A percentile compares a stretch with the other conserved stretches of the same genome.
phyloP scores from a whole-genome alignment of 2,797 vertebrate species.

The Coccyzus lansbergi region DNA sequence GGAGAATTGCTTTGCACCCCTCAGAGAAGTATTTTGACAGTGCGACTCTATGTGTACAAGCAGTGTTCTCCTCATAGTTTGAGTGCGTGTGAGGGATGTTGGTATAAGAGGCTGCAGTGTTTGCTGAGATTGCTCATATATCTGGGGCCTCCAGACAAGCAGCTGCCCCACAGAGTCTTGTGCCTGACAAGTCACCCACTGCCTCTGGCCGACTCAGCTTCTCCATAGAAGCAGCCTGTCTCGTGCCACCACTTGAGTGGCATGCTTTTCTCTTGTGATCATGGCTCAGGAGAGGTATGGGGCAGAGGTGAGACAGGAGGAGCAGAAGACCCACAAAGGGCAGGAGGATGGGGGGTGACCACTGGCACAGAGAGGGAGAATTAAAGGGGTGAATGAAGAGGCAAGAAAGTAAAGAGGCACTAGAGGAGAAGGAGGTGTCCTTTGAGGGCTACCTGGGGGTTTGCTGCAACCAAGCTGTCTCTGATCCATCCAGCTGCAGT shows the following conservation, averaged over 20 bases:
- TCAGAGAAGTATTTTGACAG: background rate
- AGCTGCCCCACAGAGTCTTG: background rate
- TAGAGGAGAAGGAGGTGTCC: background rate
- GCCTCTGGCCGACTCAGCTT: accelerated
- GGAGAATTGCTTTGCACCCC: background rate
- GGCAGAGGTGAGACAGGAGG: too few species aligned
- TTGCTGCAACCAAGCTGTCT: background rate
- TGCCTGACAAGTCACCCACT: accelerated
- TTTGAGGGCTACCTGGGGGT: accelerated
- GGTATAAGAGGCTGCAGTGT: background rate
- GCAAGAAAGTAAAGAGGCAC: background rate
- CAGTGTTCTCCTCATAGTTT: background rate
- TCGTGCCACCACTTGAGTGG: accelerated
- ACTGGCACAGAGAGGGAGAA: too few species aligned
- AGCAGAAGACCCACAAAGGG: too few species aligned
- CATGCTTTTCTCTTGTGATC: too few species aligned
- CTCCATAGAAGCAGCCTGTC: background rate
- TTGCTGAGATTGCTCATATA: background rate
- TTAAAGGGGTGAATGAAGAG: too few species aligned
- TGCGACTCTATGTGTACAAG: background rate
- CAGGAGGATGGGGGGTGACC: too few species aligned
- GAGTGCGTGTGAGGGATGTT: background rate
- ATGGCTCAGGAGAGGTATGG: too few species aligned
- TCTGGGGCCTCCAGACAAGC: background rate
- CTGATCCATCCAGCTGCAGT: background rate